phyloP scores from a whole-genome alignment of 2,888 invertebrate genomes.

The Andrena dorsata region DNA sequence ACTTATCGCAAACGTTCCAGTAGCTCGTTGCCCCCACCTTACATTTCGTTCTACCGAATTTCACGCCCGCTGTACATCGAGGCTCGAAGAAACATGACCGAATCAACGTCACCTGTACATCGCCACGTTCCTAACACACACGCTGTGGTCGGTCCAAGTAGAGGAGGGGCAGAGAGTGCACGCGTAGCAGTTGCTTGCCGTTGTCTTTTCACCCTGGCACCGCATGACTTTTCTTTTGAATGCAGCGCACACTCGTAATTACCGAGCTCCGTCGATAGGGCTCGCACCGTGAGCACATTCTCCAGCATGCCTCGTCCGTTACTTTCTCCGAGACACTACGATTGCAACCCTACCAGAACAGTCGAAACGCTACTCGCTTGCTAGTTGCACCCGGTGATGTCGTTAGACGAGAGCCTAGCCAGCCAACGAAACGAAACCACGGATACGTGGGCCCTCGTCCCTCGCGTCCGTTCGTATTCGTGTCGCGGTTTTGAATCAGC shows the following conservation, averaged over 20 bases:
- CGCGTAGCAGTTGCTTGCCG: constrained; percentile 34
- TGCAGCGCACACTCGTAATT: constrained; percentile 26
- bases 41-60: background rate
- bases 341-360: constrained; percentile 12
- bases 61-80: background rate
- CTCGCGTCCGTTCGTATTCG: constrained; percentile 38
- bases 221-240: constrained; percentile 40
- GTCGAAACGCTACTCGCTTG: constrained; percentile 25
- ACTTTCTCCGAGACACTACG: constrained; percentile 20
- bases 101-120: background rate
- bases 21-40: background rate
- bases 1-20: background rate
- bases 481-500: constrained; percentile 30
- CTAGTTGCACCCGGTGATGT: constrained; percentile 27
- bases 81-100: constrained; percentile 15
- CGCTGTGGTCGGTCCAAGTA: constrained; percentile 64
- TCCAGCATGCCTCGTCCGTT: constrained; percentile 34
- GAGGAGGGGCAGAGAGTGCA: constrained; percentile 39
- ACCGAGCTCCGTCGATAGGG: background rate
- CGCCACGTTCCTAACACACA: constrained; percentile 42
- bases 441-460: background rate
- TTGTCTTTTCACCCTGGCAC: constrained; percentile 18
- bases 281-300: constrained; percentile 3
- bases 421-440: background rate
- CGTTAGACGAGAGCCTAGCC: background rate